These are phyloP conservation scores for Amblyraja radiata DNA, from an alignment of 2,797 vertebrate genomes.

Conservation along the genomic window DNA sequence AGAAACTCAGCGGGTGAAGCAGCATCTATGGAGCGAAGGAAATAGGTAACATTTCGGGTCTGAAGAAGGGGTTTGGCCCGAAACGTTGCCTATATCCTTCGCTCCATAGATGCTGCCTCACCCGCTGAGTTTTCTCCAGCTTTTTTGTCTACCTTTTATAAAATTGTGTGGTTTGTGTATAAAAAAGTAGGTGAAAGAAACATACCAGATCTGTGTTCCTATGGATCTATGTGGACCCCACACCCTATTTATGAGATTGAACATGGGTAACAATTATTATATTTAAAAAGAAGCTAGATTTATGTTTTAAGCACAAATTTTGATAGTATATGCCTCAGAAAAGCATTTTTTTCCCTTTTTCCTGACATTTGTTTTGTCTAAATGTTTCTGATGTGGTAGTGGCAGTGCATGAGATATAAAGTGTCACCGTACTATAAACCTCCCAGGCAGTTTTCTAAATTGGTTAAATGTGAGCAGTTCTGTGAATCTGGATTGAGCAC, in stretches of 20 bases:
- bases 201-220: not conserved
- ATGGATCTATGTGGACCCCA: not conserved
- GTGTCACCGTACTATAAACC: not conserved
- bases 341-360: not conserved
- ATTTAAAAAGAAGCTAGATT: not conserved
- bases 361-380: not conserved
- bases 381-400: not conserved
- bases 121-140: too few species aligned
- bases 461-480: not conserved
- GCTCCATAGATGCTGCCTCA: too few species aligned
- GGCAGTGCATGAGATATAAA: not conserved
- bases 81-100: too few species aligned
- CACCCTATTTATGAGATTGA: not conserved
- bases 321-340: not conserved
- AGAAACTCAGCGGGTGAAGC: too few species aligned
- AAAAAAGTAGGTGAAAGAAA: not conserved
- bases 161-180: too few species aligned
- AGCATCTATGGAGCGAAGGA: too few species aligned
- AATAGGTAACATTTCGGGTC: too few species aligned
- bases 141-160: too few species aligned
- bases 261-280: not conserved
- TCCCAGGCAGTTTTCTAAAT: not conserved
- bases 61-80: too few species aligned
- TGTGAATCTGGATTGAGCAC: not conserved
- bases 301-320: not conserved